phyloP scores from a whole-genome alignment of 2,888 invertebrate genomes.

The Drosophila phalerata region DNA sequence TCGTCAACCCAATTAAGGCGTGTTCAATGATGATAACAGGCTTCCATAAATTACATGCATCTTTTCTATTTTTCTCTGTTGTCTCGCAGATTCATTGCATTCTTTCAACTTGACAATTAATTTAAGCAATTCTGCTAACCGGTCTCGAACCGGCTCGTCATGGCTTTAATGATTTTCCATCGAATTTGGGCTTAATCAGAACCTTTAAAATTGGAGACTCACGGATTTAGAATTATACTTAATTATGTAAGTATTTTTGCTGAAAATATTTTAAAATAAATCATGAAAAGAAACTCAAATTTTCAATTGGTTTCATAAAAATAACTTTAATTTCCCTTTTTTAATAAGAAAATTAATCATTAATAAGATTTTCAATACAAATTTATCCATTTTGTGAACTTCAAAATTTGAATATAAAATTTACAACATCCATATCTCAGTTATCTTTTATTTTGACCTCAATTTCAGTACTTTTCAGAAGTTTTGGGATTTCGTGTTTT shows the following conservation, averaged over 20 bases:
- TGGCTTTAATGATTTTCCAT: not conserved
- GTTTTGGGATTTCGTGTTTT: not conserved
- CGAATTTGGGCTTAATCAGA: not conserved
- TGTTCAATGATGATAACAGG: slow-evolving; percentile 26
- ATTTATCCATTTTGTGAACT: too few species aligned
- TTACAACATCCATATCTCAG: not conserved
- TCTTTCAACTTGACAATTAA: slow-evolving; percentile 5
- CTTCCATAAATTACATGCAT: slow-evolving; percentile 15
- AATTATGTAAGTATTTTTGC: too few species aligned
- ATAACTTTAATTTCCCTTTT: too few species aligned
- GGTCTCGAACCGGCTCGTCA: not conserved
- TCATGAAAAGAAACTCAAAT: too few species aligned
- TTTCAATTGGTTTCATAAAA: too few species aligned
- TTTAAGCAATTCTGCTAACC: not conserved
- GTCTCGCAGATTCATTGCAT: slow-evolving; percentile 8
- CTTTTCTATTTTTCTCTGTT: not conserved
- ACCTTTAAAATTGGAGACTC: not conserved
- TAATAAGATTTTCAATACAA: too few species aligned
- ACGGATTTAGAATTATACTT: too few species aligned
- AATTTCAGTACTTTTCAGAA: not conserved
- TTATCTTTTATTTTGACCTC: not conserved
- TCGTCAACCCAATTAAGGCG: slow-evolving; percentile 33
- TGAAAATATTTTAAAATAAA: too few species aligned
- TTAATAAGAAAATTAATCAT: too few species aligned
- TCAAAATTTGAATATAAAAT: not conserved